Evolutionary conservation across 2,888 invertebrate species (phyloP).

Genomic region (Cephus spinipes): DNA sequence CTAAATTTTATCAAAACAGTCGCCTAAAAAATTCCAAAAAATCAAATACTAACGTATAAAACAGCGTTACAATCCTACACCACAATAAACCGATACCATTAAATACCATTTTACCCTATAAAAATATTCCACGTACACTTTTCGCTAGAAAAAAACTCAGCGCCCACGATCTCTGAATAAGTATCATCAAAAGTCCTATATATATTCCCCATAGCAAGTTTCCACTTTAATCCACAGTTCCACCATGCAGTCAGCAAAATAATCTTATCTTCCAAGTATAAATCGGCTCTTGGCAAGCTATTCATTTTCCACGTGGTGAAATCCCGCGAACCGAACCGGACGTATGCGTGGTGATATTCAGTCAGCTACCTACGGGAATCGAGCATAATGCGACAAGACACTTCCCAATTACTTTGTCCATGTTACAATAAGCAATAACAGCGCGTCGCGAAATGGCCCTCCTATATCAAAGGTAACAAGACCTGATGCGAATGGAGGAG

Average conservation of each 20-base stretch:
- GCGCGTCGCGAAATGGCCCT: constrained; percentile 16
- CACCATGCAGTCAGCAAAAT: background rate
- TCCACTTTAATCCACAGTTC: background rate
- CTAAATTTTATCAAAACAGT: background rate
- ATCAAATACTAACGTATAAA: no score
- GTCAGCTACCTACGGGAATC: background rate
- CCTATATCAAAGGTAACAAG: constrained; percentile 34
- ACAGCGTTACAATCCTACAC: no score
- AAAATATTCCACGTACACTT: background rate
- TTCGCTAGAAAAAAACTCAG: background rate
- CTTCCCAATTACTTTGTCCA: constrained; percentile 23
- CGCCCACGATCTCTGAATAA: background rate
- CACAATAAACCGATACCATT: background rate
- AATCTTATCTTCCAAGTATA: background rate
- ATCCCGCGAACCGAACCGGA: background rate
- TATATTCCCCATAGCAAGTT: background rate
- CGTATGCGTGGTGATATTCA: background rate
- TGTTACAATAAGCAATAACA: constrained; percentile 25
- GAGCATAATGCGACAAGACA: constrained; percentile 11
- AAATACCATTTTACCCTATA: background rate
- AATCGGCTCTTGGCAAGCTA: background rate
- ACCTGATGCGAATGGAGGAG: constrained; percentile 27
- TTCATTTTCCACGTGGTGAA: background rate
- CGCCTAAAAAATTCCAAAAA: background rate
- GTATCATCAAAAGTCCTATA: background rate